phyloP scores from a whole-genome alignment of 2,888 invertebrate genomes.

The Tetranychus truncatus region DNA sequence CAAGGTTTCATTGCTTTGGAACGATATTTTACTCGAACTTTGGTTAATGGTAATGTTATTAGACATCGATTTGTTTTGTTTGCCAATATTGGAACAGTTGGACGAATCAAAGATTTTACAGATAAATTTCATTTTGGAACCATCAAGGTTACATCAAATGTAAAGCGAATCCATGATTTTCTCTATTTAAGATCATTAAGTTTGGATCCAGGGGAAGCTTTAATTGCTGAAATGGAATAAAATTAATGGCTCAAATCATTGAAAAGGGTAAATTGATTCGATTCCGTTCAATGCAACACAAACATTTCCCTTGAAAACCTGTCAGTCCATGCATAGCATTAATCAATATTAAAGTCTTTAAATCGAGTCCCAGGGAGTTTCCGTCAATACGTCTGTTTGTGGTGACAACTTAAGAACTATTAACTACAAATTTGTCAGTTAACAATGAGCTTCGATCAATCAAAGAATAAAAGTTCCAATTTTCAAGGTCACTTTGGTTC shows the following conservation, averaged over 20 bases:
- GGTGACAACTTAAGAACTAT: too few species aligned
- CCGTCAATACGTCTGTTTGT: too few species aligned
- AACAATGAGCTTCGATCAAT: too few species aligned
- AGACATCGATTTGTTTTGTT: slow-evolving; percentile 47
- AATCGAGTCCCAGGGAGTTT: too few species aligned
- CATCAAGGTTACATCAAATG: slow-evolving; percentile 36
- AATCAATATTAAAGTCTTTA: too few species aligned
- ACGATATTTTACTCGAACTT: slow-evolving; percentile 42
- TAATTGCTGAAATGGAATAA: slow-evolving; percentile 40
- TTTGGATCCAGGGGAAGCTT: slow-evolving; percentile 43
- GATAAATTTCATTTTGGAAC: slow-evolving; percentile 55
- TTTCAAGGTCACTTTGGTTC: too few species aligned
- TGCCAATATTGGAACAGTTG: slow-evolving; percentile 47
- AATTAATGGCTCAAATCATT: background rate
- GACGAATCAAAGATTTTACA: slow-evolving; percentile 50
- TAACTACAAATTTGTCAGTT: too few species aligned
- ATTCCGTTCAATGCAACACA: background rate
- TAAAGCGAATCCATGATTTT: slow-evolving; percentile 35
- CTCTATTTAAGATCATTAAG: slow-evolving; percentile 41
- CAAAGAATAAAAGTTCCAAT: too few species aligned
- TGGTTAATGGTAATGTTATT: background rate
- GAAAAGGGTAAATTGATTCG: background rate
- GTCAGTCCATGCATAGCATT: too few species aligned
- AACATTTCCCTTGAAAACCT: too few species aligned
- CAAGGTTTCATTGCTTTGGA: slow-evolving; percentile 47